Evolutionary conservation across 2,797 vertebrate genomes (phyloP).

Genomic region (Periophthalmus magnuspinnatus): DNA sequence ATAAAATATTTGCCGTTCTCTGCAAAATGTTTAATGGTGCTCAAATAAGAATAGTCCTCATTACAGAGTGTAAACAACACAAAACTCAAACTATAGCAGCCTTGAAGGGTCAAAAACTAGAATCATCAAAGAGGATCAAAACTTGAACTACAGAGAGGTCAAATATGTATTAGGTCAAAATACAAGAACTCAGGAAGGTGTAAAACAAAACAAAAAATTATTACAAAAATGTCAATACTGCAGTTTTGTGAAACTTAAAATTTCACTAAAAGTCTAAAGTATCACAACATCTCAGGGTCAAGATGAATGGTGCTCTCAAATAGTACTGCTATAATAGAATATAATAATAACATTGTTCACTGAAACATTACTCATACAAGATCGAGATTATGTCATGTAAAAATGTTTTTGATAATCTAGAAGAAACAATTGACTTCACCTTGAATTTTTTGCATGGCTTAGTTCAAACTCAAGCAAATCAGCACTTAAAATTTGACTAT

Average conservation of each 20-base stretch:
- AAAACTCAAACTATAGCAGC: not conserved
- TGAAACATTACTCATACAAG: not conserved
- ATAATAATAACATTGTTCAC: not conserved
- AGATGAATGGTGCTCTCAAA: not conserved
- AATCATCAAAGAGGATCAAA: not conserved
- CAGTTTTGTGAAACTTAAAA: not conserved
- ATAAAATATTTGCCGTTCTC: slow-evolving; percentile 21
- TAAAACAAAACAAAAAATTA: too few relatives aligned
- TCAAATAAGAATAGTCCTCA: not conserved
- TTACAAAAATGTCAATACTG: not conserved
- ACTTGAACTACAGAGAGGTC: not conserved
- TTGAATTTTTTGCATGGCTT: not conserved
- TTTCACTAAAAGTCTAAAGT: too few relatives aligned
- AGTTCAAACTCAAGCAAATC: not conserved
- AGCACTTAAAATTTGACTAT: slow-evolving; percentile 6
- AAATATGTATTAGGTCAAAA: not conserved
- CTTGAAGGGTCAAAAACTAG: not conserved
- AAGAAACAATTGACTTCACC: not conserved
- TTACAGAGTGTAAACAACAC: not conserved
- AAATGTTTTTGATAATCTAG: not conserved
- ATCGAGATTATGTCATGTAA: not conserved
- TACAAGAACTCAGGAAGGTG: not conserved
- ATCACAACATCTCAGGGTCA: not conserved
- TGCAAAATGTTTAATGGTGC: not conserved
- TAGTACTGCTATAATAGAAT: not conserved